Evolutionary conservation across 2,797 vertebrate genomes (phyloP).

Genomic region (Lindbergichthys nudifrons): DNA sequence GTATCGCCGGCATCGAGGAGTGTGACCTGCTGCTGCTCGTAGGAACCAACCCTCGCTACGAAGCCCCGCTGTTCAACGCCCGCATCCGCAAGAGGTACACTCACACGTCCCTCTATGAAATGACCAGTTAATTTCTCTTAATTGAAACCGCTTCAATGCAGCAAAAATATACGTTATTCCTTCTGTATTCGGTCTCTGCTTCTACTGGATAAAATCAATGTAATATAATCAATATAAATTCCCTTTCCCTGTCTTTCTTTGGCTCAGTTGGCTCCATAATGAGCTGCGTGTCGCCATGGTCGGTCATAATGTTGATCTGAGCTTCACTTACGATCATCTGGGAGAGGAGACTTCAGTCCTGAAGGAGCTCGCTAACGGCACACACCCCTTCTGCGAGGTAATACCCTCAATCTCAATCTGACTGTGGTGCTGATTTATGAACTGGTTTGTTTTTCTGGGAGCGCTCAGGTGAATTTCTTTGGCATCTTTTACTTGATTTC

Average conservation of each 20-base stretch:
- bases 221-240: not conserved
- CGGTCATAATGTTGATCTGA: slow-evolving; percentile 92
- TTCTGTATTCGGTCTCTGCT: not conserved
- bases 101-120: too few species aligned
- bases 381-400: slow-evolving; percentile 93
- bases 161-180: not conserved
- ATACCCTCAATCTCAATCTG: not conserved
- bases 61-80: slow-evolving; percentile 96
- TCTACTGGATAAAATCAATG: not conserved
- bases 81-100: slow-evolving; percentile 89
- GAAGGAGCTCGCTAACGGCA: slow-evolving; percentile 89
- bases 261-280: slow-evolving; percentile 97
- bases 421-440: not conserved
- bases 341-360: slow-evolving; percentile 92
- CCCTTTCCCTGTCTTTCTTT: not conserved
- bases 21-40: slow-evolving; percentile 92
- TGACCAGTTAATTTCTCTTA: not conserved
- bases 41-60: slow-evolving; percentile 96
- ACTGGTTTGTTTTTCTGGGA: not conserved
- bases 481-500: rapidly evolving
- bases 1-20: slow-evolving; percentile 94
- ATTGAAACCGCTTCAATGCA: not conserved
- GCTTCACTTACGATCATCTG: slow-evolving; percentile 92
- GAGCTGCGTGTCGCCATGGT: slow-evolving; percentile 93
- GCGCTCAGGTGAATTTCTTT: not conserved